Base-by-base conservation (phyloP, 2,888 invertebrate genomes). In the Muscina levida region DNA sequence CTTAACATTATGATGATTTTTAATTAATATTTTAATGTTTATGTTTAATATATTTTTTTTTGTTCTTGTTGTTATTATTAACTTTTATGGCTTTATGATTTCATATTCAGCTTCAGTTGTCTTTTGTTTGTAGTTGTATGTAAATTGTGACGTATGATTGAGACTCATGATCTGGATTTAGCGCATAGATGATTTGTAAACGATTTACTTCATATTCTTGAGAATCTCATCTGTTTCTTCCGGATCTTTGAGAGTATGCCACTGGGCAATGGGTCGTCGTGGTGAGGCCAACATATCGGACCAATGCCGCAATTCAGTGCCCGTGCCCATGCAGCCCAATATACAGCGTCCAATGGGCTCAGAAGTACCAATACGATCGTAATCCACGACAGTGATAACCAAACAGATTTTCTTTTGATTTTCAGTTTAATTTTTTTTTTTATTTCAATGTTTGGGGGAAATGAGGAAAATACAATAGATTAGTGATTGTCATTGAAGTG, bases 221-320 rank as follows among this genome's bases (percentile, higher is more conserved):
- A 89, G 86, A 76, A 90, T 90, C 83, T 90, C 89, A 83, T 90
- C 90, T 82, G 90, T 90, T 85, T 99, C 98, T 91, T 99, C 97
- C 86, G 98, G 96, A 91, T 98, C 98, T 92, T 98, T 98, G 85
- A 99, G 95, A 84, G 99, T 98, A 91, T 99, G 99, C 99, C 99
- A 99, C 91, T 99, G 99, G 87, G 99, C 99, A 88, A 99, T 99
- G 81, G 99, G 99, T 91, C 99, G 95, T 88, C 99, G 94, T 56
- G 99, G 99, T 86, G 98, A 98, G 87, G 99, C 99, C 92, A 99
- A 92, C 99, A 99, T 99, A 92, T 99, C 99, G 84, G 98, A 98
- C 99, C 99, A 99, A 92, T 99, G 99, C 87, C 99, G 96, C 84
- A 99, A 92, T 91, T 99, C 99, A 42, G 99, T 98, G 85, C 99